phyloP scores from a whole-genome alignment of 2,888 invertebrate species.

The Diaperis boleti region DNA sequence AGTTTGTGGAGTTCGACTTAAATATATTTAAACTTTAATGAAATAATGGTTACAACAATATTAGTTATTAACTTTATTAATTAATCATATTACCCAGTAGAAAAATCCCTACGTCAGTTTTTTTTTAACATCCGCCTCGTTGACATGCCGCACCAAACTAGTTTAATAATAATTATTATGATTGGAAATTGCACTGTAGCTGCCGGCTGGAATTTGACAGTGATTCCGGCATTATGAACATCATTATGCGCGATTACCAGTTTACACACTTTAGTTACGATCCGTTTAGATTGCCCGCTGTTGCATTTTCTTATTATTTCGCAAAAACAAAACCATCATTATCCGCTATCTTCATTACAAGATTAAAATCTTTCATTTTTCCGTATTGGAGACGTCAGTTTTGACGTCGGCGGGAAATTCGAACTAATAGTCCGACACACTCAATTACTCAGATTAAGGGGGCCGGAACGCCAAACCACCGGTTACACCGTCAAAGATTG shows the following conservation, averaged over 20 bases:
- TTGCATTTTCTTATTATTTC: slow-evolving; percentile 29
- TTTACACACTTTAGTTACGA: slow-evolving; percentile 51
- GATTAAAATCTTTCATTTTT: slow-evolving; percentile 5
- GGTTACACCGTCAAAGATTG: slow-evolving; percentile 15
- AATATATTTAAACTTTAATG: too few species aligned
- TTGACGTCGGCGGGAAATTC: slow-evolving; percentile 23
- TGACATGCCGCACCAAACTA: slow-evolving; percentile 37
- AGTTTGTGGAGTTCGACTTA: too few species aligned
- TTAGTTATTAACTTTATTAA: too few species aligned
- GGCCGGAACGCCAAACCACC: slow-evolving; percentile 3
- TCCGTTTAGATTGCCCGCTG: slow-evolving; percentile 43
- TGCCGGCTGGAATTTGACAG: slow-evolving; percentile 56
- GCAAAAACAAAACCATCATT: slow-evolving; percentile 27
- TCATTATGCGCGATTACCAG: slow-evolving; percentile 55
- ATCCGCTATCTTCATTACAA: slow-evolving; percentile 13
- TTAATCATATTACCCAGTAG: too few species aligned
- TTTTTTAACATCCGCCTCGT: slow-evolving; percentile 43
- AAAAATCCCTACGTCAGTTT: neutral
- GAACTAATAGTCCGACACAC: slow-evolving; percentile 3
- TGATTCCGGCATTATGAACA: slow-evolving; percentile 56
- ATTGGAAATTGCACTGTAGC: slow-evolving; percentile 57
- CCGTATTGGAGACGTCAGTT: neutral
- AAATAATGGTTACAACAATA: too few species aligned
- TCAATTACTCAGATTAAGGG: slow-evolving; percentile 14
- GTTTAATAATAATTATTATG: slow-evolving; percentile 57